Conservation (phyloP, 2,888 invertebrate genomes). For the Mythimna vitellina region DNA sequence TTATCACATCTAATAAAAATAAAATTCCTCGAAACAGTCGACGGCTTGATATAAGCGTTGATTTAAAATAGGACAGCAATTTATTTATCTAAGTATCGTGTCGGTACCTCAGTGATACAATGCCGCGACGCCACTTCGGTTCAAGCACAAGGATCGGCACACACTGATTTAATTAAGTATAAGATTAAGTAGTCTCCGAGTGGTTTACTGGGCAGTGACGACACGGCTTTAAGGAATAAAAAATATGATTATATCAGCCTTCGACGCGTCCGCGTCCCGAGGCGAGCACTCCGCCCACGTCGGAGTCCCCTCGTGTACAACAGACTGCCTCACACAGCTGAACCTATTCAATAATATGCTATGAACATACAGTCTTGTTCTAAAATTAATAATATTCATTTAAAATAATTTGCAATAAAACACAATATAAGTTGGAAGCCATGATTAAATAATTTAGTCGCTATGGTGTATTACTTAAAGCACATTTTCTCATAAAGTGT, state of each 20-base stretch:
- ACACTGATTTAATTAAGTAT: neutral
- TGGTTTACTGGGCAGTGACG: constrained; percentile 3
- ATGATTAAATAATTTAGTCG: constrained; percentile 44
- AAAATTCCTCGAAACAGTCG: constrained; percentile 63
- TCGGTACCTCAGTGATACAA: constrained; percentile 35
- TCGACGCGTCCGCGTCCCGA: constrained; percentile 1
- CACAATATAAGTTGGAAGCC: constrained; percentile 55
- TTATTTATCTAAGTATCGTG: constrained; percentile 47
- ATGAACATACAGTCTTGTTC: constrained; percentile 54
- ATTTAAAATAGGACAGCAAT: constrained; percentile 50
- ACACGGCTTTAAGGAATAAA: constrained; percentile 2
- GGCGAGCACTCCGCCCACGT: constrained; percentile 4
- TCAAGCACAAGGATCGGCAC: neutral
- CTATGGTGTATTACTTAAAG: constrained; percentile 37
- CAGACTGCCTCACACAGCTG: constrained; percentile 42
- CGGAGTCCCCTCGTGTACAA: neutral
- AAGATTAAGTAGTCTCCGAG: neutral
- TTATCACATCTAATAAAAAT: constrained; percentile 60
- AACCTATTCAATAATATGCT: constrained; percentile 23
- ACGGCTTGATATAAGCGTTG: constrained; percentile 55
- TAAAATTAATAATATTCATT: constrained; percentile 44
- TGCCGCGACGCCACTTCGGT: constrained; percentile 11
- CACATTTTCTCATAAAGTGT: constrained; percentile 28
- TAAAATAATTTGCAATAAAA: constrained; percentile 41
- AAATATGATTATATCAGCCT: constrained; percentile 27